Evolutionary conservation across 2,113 vertebrate genomes (phyloP).

Genomic region (Telmatochromis sp.): DNA sequence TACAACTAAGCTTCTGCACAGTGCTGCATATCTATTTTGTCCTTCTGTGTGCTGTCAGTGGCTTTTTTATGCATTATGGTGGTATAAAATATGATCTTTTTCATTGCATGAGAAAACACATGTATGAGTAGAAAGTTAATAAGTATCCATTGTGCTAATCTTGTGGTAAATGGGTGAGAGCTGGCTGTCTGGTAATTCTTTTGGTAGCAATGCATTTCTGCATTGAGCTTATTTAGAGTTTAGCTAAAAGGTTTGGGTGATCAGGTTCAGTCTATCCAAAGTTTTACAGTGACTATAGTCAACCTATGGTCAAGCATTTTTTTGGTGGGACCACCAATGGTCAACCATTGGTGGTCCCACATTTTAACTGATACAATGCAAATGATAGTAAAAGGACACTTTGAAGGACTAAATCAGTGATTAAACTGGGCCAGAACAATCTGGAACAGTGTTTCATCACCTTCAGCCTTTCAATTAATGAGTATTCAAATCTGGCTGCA

Average conservation of each 20-base stretch:
- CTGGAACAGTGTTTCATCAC: neutral
- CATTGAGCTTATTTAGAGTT: neutral
- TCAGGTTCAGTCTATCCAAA: neutral
- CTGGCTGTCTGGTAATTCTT: rapidly evolving
- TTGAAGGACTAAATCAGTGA: neutral
- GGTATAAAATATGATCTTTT: neutral
- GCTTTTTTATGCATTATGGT: neutral
- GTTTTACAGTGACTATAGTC: neutral
- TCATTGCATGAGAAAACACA: neutral
- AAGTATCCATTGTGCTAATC: neutral
- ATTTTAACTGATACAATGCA: neutral
- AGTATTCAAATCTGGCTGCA: neutral
- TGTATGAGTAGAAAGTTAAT: neutral
- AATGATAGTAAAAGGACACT: neutral
- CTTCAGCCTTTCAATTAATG: neutral
- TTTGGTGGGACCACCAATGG: too few species aligned
- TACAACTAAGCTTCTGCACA: neutral
- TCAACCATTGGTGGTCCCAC: neutral
- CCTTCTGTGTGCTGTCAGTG: neutral
- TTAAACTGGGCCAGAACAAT: neutral
- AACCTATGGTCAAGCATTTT: neutral
- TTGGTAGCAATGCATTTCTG: neutral
- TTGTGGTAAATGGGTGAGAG: neutral
- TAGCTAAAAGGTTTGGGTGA: neutral
- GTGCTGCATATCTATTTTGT: neutral